phyloP scores from a whole-genome alignment of 2,797 vertebrate species.

The Spinibarbus caldwelli region DNA sequence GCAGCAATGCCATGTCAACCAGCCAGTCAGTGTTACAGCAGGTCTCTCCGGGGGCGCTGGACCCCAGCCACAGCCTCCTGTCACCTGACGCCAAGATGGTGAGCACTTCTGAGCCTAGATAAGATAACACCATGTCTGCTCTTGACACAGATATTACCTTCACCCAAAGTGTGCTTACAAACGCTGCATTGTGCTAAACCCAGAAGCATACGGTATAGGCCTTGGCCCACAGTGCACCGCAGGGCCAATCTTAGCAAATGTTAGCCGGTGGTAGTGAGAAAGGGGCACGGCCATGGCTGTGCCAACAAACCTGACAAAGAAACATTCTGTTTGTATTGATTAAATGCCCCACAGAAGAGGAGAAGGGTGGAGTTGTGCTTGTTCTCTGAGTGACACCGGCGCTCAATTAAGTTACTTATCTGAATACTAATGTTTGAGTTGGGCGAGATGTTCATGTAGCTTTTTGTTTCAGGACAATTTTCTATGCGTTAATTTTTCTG shows the following conservation, averaged over 20 bases:
- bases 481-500: constrained; percentile 30
- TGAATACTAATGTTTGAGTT: constrained; percentile 56
- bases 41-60: constrained; percentile 93
- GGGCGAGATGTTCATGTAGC: constrained; percentile 36
- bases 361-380: constrained; percentile 81
- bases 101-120: constrained; percentile 84
- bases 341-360: constrained; percentile 77
- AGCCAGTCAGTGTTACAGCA: constrained; percentile 95
- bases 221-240: constrained; percentile 55
- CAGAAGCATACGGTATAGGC: constrained; percentile 65
- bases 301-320: constrained; percentile 87
- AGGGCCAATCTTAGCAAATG: constrained; percentile 42
- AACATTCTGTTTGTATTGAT: constrained; percentile 87
- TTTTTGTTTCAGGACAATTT: constrained; percentile 43
- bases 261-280: constrained; percentile 66
- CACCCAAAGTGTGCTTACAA: constrained; percentile 71
- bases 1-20: constrained; percentile 84
- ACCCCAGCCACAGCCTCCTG: constrained; percentile 92
- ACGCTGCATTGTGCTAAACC: constrained; percentile 73
- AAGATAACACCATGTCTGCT: constrained; percentile 85
- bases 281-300: constrained; percentile 67
- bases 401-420: constrained; percentile 73
- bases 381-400: constrained; percentile 76
- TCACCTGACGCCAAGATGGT: constrained; percentile 98
- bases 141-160: constrained; percentile 70